Evolutionary conservation across 2,797 vertebrate species (phyloP).

Genomic region (Hephaestus fuliginosus): DNA sequence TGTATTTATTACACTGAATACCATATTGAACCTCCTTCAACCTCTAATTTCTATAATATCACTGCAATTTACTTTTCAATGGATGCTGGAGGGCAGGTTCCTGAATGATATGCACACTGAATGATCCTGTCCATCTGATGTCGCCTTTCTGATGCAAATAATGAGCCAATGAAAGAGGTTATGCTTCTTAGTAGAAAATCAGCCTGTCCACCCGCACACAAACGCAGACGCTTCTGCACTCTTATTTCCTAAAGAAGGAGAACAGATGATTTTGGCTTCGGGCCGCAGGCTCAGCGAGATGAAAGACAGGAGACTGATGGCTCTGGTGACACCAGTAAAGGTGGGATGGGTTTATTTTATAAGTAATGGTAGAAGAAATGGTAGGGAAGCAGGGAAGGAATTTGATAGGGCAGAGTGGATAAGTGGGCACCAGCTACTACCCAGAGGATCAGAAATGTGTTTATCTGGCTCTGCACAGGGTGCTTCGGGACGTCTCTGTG

Average conservation of each 20-base stretch:
- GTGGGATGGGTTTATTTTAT: conserved; percentile 37
- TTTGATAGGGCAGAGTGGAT: conserved; percentile 45
- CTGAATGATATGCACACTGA: conserved; percentile 48
- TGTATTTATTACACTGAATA: conserved; percentile 50
- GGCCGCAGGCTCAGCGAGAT: conserved; percentile 28
- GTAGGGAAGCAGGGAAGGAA: conserved; percentile 24
- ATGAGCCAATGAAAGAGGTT: conserved; percentile 35
- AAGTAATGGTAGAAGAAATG: conserved; percentile 34
- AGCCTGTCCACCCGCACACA: conserved; percentile 3
- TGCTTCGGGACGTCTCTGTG: not conserved
- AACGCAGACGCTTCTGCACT: not conserved
- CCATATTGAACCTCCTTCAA: conserved; percentile 38
- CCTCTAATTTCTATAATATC: conserved; percentile 54
- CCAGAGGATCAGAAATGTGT: conserved; percentile 45
- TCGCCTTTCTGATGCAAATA: conserved; percentile 67
- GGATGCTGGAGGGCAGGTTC: conserved; percentile 30
- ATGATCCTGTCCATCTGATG: conserved; percentile 47
- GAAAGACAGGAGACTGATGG: conserved; percentile 27
- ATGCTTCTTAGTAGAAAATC: conserved; percentile 24
- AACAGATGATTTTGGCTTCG: conserved; percentile 24
- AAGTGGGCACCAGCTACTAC: conserved; percentile 41
- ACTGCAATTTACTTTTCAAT: conserved; percentile 62
- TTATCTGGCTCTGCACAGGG: conserved; percentile 34
- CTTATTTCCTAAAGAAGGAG: conserved; percentile 29
- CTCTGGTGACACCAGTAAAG: conserved; percentile 37